phyloP scores from a whole-genome alignment of 2,113 vertebrate genomes.

The Pomatostomus ruficeps region DNA sequence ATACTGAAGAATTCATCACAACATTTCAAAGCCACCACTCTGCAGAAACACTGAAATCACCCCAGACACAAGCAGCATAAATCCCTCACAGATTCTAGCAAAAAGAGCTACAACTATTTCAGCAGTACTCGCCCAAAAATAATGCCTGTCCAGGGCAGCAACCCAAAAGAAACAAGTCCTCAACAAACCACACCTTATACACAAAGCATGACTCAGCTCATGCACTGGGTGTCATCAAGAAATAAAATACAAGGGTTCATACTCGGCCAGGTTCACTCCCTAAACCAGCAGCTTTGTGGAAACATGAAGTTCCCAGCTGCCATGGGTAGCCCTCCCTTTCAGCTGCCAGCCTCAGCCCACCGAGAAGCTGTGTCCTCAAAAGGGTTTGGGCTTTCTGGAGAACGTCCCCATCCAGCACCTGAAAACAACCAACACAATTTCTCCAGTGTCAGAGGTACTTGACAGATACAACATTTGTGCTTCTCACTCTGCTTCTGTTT shows the following conservation, averaged over 20 bases:
- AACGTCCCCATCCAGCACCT: not conserved
- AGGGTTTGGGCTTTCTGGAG: not conserved
- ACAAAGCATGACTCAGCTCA: conserved; percentile 2
- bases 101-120: not conserved
- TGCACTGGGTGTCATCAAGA: not conserved
- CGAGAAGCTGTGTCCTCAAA: not conserved
- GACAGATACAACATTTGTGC: not conserved
- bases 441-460: not conserved
- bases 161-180: conserved; percentile 4
- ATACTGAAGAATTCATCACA: not conserved
- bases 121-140: not conserved
- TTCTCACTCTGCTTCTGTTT: not conserved
- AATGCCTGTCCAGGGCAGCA: not conserved
- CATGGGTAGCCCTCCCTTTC: not conserved
- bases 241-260: not conserved
- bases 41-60: not conserved
- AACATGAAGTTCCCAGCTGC: not conserved
- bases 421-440: not conserved
- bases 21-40: not conserved
- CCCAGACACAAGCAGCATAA: not conserved
- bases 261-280: not conserved
- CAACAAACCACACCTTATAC: conserved; percentile 17
- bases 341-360: not conserved
- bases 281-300: not conserved
- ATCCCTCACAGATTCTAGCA: not conserved